Percentiles rank a stretch among this genome's conserved stretches.
phyloP scores from a whole-genome alignment of 2,888 invertebrate genomes.

The Calameuta filiformis region DNA sequence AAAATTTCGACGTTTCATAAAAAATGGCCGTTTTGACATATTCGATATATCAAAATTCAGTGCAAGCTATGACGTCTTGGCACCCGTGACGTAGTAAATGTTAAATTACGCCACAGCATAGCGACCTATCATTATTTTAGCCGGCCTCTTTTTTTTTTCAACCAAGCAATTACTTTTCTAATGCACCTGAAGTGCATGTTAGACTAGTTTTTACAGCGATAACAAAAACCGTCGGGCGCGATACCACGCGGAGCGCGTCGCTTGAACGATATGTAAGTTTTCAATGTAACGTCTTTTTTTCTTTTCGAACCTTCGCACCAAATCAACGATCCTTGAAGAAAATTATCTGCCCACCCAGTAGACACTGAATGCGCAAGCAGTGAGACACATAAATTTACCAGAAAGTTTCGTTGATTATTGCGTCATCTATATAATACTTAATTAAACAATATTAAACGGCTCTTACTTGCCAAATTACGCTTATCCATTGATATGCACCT shows the following conservation, averaged over 20 bases:
- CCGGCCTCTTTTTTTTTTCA: background rate
- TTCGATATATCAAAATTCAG: background rate
- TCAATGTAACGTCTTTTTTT: background rate
- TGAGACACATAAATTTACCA: background rate
- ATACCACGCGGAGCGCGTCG: background rate
- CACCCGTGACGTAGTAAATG: background rate
- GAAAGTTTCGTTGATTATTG: background rate
- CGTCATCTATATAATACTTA: background rate
- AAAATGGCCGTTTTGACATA: background rate
- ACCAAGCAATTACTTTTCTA: background rate
- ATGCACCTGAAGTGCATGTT: background rate
- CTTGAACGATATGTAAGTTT: background rate
- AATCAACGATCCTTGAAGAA: too few relatives aligned
- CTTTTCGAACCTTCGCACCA: background rate
- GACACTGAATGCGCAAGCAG: too few relatives aligned
- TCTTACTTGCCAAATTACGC: background rate
- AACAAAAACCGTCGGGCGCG: background rate
- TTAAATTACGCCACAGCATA: background rate
- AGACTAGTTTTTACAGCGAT: constrained; percentile 8
- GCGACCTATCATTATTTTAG: background rate
- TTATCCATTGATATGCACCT: background rate
- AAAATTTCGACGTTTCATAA: background rate
- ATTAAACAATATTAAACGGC: background rate
- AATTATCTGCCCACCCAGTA: background rate
- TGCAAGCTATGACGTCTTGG: background rate